These are phyloP conservation scores for Pelecanoides urinatrix DNA, from an alignment of 2,113 vertebrate species.

Conservation along the genomic window DNA sequence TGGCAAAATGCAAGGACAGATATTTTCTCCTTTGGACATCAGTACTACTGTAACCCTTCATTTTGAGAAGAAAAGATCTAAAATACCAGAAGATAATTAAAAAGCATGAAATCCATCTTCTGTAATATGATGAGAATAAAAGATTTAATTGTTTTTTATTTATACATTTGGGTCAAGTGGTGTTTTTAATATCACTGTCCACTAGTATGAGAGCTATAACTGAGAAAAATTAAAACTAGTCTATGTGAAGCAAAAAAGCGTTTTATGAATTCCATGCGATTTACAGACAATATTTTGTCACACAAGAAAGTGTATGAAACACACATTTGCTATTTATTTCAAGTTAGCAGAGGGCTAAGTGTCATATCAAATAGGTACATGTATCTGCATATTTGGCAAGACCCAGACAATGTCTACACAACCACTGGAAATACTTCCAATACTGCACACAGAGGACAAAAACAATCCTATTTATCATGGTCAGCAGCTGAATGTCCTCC, in stretches of 20 bases:
- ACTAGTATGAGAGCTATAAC: not conserved
- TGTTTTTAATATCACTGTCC: not conserved
- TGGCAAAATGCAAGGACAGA: not conserved
- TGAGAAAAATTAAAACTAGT: not conserved
- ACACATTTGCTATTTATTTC: not conserved
- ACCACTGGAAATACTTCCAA: not conserved
- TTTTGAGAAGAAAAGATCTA: not conserved
- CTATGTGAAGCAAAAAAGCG: not conserved
- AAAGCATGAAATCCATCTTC: not conserved
- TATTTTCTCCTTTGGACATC: not conserved
- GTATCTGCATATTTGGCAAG: not conserved
- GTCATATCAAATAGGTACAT: not conserved
- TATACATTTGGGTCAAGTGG: not conserved
- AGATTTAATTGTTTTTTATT: not conserved
- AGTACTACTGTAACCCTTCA: not conserved
- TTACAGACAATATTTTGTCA: not conserved
- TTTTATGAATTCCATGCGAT: not conserved
- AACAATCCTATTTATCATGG: not conserved
- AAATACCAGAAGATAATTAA: not conserved
- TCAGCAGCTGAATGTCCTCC: not conserved
- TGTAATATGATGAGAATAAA: not conserved
- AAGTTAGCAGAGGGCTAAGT: not conserved
- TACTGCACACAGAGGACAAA: not conserved
- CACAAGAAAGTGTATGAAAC: not conserved
- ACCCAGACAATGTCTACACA: not conserved